Conservation (phyloP, 2,113 vertebrate species). For the Phalacrocorax aristotelis region DNA sequence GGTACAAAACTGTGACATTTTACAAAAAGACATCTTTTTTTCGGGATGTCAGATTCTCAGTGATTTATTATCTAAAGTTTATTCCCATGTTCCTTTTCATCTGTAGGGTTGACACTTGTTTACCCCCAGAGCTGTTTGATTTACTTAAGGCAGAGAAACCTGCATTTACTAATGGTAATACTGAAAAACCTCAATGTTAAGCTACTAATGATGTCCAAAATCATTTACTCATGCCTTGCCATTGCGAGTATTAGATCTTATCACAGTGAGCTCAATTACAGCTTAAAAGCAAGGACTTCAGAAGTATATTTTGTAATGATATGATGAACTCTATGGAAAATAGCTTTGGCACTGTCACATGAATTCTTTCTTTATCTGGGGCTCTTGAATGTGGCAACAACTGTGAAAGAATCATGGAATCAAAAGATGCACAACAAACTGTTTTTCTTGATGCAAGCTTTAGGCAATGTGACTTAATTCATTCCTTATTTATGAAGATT, state of each 20-base stretch:
- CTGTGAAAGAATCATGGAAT: neutral
- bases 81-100: neutral
- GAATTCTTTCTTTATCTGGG: neutral
- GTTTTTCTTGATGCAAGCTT: neutral
- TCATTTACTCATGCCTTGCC: neutral
- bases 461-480: neutral
- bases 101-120: neutral
- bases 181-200: neutral
- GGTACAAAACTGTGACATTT: slow-evolving; percentile 25
- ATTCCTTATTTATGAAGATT: neutral
- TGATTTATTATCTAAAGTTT: slow-evolving; percentile 19
- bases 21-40: neutral
- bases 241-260: neutral
- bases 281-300: neutral
- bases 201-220: neutral
- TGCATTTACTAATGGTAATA: neutral
- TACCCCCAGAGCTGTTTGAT: neutral
- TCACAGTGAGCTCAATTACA: neutral
- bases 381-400: neutral
- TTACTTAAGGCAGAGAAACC: neutral
- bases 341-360: neutral
- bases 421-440: neutral
- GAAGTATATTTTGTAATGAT: neutral
- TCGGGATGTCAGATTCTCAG: neutral
- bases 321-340: neutral